Evolutionary conservation across 2,113 vertebrate genomes (phyloP).

Genomic region (Puffinus mauretanicus): DNA sequence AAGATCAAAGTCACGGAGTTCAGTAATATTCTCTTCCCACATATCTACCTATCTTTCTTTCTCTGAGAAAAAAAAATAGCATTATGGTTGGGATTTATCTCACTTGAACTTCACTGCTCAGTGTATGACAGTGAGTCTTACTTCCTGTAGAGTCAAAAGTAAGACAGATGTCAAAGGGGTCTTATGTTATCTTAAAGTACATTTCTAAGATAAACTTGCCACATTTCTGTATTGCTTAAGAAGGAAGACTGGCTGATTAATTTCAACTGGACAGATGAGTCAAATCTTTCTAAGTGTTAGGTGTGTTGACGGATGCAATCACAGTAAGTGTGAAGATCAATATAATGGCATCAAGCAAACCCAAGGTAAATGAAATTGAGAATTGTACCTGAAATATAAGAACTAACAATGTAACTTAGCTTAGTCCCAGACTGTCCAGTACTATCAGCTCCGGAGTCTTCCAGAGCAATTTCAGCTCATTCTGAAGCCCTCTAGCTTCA

Average conservation of each 20-base stretch:
- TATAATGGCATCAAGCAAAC: neutral
- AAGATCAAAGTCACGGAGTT: neutral
- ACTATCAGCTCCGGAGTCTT: neutral
- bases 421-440: neutral
- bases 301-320: neutral
- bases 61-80: neutral
- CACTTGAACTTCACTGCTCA: neutral
- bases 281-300: neutral
- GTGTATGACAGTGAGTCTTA: neutral
- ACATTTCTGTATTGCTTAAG: neutral
- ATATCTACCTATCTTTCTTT: neutral
- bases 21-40: neutral
- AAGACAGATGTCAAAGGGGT: neutral
- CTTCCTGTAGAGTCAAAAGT: neutral
- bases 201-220: neutral
- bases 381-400: neutral
- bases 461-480: neutral
- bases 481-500: neutral
- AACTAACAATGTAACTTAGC: neutral
- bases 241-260: neutral
- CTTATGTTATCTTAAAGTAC: neutral
- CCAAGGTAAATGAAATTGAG: neutral
- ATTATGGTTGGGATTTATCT: neutral
- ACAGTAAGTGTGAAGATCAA: neutral
- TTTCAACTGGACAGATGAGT: neutral